A percentile compares a stretch with the other conserved stretches of the same genome.
These are phyloP conservation scores for Cosmorhoe ocellata DNA, from an alignment of 2,888 invertebrate genomes.

Conservation along the genomic window DNA sequence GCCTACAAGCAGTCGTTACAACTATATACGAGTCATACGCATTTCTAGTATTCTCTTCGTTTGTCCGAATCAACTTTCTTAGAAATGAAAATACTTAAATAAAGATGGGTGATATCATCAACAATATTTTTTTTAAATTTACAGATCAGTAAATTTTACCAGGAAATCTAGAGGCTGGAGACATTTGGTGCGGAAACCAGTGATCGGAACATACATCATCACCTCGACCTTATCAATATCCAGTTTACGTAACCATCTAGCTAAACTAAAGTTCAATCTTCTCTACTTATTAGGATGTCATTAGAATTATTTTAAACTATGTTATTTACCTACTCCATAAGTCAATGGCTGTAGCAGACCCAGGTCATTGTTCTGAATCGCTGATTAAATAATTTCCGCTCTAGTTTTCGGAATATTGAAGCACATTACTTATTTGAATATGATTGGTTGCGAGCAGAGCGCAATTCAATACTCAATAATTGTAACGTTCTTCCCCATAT, in stretches of 20 bases:
- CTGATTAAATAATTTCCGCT: constrained; percentile 34
- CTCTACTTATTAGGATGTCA: too few relatives aligned
- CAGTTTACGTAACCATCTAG: too few relatives aligned
- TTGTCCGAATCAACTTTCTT: constrained; percentile 19
- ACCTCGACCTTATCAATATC: not conserved
- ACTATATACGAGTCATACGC: constrained; percentile 40
- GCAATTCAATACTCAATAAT: not conserved
- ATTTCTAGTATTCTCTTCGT: constrained; percentile 29
- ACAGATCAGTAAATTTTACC: not conserved
- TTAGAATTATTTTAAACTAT: not conserved
- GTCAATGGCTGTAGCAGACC: not conserved
- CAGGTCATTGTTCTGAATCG: constrained; percentile 21
- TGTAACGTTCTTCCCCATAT: not conserved
- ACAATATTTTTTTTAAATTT: constrained; percentile 2
- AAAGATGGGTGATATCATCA: constrained; percentile 11
- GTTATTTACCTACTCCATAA: not conserved
- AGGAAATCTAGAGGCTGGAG: not conserved
- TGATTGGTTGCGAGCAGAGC: not conserved
- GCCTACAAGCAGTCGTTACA: constrained; percentile 27
- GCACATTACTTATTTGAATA: constrained; percentile 10
- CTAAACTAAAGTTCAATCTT: not conserved
- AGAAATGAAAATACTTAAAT: constrained; percentile 14
- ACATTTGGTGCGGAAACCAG: not conserved
- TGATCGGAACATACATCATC: not conserved
- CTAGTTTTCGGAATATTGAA: constrained; percentile 28